Percentiles rank a stretch among this genome's conserved stretches.
phyloP scores from a whole-genome alignment of 1,140 invertebrate species.

The Aphelinus atriplicis region DNA sequence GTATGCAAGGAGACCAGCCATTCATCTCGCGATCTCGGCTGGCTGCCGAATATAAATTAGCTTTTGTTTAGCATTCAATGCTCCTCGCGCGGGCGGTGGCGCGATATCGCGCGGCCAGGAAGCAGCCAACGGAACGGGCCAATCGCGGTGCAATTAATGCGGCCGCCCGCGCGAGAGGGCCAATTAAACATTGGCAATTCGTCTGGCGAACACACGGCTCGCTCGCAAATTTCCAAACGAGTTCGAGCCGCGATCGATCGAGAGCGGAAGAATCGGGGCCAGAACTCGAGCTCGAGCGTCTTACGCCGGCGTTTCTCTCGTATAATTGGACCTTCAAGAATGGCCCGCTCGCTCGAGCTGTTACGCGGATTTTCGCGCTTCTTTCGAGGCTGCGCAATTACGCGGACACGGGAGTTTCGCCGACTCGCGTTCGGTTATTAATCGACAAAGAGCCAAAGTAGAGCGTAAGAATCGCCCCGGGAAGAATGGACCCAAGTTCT shows the following conservation, averaged over 20 bases:
- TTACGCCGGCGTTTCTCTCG: neutral
- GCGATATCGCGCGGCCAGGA: conserved; percentile 46
- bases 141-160: conserved; percentile 61
- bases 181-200: conserved; percentile 61
- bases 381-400: neutral
- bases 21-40: conserved; percentile 65
- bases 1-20: conserved; percentile 64
- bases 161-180: conserved; percentile 48
- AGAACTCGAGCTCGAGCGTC: conserved; percentile 20
- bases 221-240: conserved; percentile 16
- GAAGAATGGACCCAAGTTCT: neutral
- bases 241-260: conserved; percentile 13
- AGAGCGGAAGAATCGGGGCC: conserved; percentile 3
- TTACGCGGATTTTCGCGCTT: conserved; percentile 8
- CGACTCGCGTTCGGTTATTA: too few relatives aligned
- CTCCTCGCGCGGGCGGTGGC: conserved; percentile 46
- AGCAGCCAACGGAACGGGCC: conserved; percentile 43
- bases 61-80: conserved; percentile 69
- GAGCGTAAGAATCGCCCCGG: neutral
- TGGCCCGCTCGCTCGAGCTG: neutral
- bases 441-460: too few relatives aligned
- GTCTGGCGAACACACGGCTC: neutral
- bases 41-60: conserved; percentile 66
- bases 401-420: too few relatives aligned
- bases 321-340: neutral